phyloP scores from a whole-genome alignment of 2,888 invertebrate genomes.

The Oscheius sp. region DNA sequence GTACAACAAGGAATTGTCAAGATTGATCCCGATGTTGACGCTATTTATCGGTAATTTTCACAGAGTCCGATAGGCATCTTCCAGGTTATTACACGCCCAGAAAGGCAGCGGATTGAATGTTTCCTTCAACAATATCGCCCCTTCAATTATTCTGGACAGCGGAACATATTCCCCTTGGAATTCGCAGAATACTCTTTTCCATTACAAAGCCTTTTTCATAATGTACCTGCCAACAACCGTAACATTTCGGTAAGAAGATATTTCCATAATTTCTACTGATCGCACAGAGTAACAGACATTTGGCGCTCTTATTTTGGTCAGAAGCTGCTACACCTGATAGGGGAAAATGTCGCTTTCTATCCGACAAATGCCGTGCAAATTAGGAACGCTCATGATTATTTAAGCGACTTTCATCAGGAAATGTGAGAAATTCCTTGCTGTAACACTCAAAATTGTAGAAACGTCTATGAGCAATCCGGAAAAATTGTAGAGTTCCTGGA shows the following conservation, averaged over 20 bases:
- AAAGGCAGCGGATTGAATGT: slow-evolving; percentile 42
- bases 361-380: slow-evolving; percentile 54
- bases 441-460: slow-evolving; percentile 33
- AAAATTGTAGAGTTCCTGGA: slow-evolving; percentile 46
- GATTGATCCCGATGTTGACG: slow-evolving; percentile 57
- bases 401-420: slow-evolving; percentile 54
- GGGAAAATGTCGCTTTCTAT: slow-evolving; percentile 48
- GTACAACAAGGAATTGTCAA: slow-evolving; percentile 61
- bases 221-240: slow-evolving; percentile 56
- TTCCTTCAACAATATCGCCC: slow-evolving; percentile 48
- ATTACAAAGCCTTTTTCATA: slow-evolving; percentile 52
- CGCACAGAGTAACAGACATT: slow-evolving; percentile 52
- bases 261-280: not conserved
- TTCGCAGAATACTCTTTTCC: slow-evolving; percentile 60
- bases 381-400: slow-evolving; percentile 53
- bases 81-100: slow-evolving; percentile 51
- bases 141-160: slow-evolving; percentile 43
- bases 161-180: slow-evolving; percentile 59
- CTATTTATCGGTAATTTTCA: slow-evolving; percentile 44
- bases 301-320: slow-evolving; percentile 58
- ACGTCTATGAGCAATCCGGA: slow-evolving; percentile 53
- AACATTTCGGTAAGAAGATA: slow-evolving; percentile 37
- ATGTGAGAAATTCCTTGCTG: not conserved
- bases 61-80: not conserved
- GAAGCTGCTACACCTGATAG: slow-evolving; percentile 50